Evolutionary conservation across 2,797 vertebrate genomes (phyloP).

Genomic region (Petrocephalus sullivani): DNA sequence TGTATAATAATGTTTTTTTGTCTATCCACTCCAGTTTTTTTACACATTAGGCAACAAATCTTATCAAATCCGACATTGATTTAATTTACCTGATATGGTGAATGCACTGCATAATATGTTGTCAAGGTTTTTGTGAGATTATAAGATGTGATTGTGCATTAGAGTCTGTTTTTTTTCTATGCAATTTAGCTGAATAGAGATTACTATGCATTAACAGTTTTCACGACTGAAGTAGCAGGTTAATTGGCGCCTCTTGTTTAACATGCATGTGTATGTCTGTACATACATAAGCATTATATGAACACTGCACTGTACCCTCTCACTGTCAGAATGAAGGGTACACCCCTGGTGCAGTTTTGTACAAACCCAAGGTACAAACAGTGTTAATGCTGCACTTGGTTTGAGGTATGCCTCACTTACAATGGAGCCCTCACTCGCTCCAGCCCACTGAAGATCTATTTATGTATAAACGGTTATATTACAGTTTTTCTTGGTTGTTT

Average conservation of each 20-base stretch:
- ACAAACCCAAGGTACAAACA: neutral
- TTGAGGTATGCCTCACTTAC: neutral
- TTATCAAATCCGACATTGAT: neutral
- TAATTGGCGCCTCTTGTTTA: neutral
- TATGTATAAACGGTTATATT: neutral
- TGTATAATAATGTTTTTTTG: neutral
- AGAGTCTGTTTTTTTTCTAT: neutral
- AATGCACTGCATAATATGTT: neutral
- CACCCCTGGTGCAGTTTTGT: neutral
- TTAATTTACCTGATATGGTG: conserved; percentile 1
- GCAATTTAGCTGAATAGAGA: neutral
- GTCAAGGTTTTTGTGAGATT: neutral
- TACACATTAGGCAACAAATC: neutral
- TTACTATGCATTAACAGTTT: neutral
- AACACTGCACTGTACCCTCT: neutral
- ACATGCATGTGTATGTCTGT: neutral
- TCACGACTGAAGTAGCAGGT: neutral
- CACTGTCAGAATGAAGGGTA: neutral
- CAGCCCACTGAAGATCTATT: neutral
- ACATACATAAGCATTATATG: neutral
- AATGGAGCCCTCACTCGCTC: neutral
- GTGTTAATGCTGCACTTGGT: neutral
- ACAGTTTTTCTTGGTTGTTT: neutral
- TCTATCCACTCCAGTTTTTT: neutral
- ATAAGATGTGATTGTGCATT: neutral